phyloP scores from a whole-genome alignment of 2,888 invertebrate species.

The Synanthedon andrenaeformis region DNA sequence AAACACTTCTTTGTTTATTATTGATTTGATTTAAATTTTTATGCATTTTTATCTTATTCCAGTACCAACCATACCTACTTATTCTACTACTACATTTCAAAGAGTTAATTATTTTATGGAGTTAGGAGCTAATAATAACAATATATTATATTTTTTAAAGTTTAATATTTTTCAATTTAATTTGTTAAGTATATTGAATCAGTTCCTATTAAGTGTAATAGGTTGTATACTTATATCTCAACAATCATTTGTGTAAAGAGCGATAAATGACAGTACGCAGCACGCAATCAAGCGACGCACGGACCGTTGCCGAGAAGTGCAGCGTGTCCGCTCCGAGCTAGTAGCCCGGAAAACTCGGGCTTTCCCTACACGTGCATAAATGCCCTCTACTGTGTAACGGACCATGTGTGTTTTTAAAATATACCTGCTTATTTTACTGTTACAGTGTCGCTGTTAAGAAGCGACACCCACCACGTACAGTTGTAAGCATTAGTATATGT shows the following conservation, averaged over 20 bases:
- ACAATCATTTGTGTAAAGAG: constrained; percentile 10
- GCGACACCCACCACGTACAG: no score
- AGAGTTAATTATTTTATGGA: no score
- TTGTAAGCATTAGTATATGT: no score
- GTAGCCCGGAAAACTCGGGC: constrained; percentile 50
- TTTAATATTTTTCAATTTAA: no score
- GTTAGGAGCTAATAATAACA: no score
- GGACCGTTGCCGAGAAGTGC: constrained; percentile 40
- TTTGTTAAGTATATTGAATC: no score
- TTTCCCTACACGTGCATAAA: constrained; percentile 37
- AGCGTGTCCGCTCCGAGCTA: constrained; percentile 48
- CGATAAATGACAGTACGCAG: constrained; percentile 1
- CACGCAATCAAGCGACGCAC: constrained; percentile 37
- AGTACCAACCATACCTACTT: no score
- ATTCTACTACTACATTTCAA: no score
- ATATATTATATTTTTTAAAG: no score
- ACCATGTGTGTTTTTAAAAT: neutral
- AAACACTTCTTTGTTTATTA: no score
- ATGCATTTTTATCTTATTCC: no score
- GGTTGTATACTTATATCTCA: constrained; percentile 3
- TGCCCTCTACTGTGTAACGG: constrained; percentile 14
- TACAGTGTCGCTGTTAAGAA: neutral
- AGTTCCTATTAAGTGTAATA: neutral
- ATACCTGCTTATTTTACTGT: neutral
- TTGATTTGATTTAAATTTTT: no score